A percentile compares a stretch with the other conserved stretches of the same genome.
Conservation (phyloP, 1,140 invertebrate genomes). For the Caenorhabditis brenneri region DNA sequence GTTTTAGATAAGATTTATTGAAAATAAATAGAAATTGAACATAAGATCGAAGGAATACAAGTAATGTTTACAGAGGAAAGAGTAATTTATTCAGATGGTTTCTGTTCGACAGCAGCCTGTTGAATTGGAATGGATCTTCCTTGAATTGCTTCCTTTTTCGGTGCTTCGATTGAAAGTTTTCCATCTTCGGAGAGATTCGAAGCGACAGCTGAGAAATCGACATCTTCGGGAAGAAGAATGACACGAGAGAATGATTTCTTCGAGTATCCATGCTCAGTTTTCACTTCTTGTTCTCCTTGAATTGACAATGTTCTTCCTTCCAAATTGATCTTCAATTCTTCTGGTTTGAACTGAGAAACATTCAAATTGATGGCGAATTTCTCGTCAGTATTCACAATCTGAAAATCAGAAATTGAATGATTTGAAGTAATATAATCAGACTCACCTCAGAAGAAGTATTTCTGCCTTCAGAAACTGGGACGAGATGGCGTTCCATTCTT, state of each 20-base stretch:
- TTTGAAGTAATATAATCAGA: not conserved
- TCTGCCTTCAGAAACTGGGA: not conserved
- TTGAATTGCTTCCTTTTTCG: slow-evolving; percentile 5
- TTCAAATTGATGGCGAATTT: slow-evolving; percentile 9
- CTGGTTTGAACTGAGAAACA: slow-evolving; percentile 34
- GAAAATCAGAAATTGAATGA: not conserved
- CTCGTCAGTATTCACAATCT: not conserved
- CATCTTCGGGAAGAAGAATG: slow-evolving; percentile 39
- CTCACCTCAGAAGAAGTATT: slow-evolving; percentile 21
- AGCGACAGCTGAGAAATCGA: not conserved
- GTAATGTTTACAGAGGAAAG: not conserved
- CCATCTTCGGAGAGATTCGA: slow-evolving; percentile 19
- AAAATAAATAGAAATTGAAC: too few relatives aligned
- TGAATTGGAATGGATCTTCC: slow-evolving; percentile 9
- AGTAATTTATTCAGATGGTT: not conserved
- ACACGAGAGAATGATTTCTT: slow-evolving; percentile 33
- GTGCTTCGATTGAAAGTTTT: slow-evolving; percentile 43
- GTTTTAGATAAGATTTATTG: too few relatives aligned
- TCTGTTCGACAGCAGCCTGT: not conserved
- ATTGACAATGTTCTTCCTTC: slow-evolving; percentile 17
- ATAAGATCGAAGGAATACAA: too few relatives aligned
- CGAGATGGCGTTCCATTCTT: not conserved
- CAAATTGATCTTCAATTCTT: slow-evolving; percentile 40
- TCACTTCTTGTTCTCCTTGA: slow-evolving; percentile 19
- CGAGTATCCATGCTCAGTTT: slow-evolving; percentile 15